Evolutionary conservation across 2,113 vertebrate genomes (phyloP).

Genomic region (Pedionomus torquatus): DNA sequence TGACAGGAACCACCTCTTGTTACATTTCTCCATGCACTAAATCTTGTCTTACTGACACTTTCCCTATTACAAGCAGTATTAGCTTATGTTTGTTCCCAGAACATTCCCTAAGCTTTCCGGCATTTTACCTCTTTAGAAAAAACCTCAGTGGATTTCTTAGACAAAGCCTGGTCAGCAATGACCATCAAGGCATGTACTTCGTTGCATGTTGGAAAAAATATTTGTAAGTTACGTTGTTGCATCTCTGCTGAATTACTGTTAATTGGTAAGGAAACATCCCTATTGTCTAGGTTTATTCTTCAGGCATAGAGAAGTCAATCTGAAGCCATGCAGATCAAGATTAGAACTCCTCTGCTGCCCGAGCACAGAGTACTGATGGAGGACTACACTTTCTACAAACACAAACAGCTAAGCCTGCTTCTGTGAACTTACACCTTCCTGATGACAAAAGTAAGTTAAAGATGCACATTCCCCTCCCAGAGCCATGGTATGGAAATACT

Average conservation of each 20-base stretch:
- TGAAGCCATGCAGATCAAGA: not conserved
- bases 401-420: not conserved
- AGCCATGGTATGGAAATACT: not conserved
- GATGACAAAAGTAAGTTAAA: not conserved
- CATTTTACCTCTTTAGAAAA: not conserved
- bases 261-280: not conserved
- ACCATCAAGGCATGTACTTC: rapidly evolving
- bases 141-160: not conserved
- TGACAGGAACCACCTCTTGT: not conserved
- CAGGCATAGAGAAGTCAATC: not conserved
- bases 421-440: not conserved
- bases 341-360: not conserved
- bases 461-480: not conserved
- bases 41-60: not conserved
- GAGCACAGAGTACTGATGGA: not conserved
- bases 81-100: not conserved
- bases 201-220: not conserved
- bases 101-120: not conserved
- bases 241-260: not conserved
- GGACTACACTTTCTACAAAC: not conserved
- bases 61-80: not conserved
- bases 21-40: not conserved
- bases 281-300: not conserved
- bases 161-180: not conserved
- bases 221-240: not conserved